A percentile compares a stretch with the other conserved stretches of the same genome.
phyloP scores from a whole-genome alignment of 1,140 invertebrate genomes.

The Drosophila suzukii region DNA sequence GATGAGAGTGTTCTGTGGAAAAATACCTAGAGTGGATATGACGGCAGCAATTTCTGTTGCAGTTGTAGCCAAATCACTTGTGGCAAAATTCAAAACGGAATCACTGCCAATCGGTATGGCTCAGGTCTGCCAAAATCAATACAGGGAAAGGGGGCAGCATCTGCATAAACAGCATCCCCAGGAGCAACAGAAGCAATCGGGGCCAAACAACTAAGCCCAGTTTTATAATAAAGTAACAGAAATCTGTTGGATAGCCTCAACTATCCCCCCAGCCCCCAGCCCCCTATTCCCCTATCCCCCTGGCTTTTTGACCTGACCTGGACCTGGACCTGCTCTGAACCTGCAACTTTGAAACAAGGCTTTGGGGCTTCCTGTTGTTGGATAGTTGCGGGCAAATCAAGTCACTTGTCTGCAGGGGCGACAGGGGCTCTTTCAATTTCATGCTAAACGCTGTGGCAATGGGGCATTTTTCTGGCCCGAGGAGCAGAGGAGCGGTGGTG shows the following conservation, averaged over 20 bases:
- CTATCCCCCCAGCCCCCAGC: not conserved
- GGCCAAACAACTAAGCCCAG: slow-evolving; percentile 67
- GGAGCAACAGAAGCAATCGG: slow-evolving; percentile 19
- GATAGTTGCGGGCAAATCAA: slow-evolving; percentile 54
- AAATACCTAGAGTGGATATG: slow-evolving; percentile 4
- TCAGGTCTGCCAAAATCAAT: slow-evolving; percentile 9
- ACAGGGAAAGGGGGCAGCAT: not conserved
- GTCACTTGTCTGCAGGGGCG: slow-evolving; percentile 41
- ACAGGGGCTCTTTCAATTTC: slow-evolving; percentile 47
- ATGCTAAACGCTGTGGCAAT: slow-evolving; percentile 55
- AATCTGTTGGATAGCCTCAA: slow-evolving; percentile 54
- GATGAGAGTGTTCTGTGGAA: slow-evolving; percentile 36
- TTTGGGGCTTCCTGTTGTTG: slow-evolving; percentile 42
- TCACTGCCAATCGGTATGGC: slow-evolving; percentile 19
- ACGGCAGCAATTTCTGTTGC: slow-evolving; percentile 5
- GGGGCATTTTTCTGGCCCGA: not conserved
- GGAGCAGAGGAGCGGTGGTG: not conserved
- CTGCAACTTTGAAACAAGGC: slow-evolving; percentile 49
- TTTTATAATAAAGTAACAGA: slow-evolving; percentile 81
- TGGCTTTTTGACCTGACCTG: slow-evolving; percentile 30
- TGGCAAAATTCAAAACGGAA: not conserved
- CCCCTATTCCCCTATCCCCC: not conserved
- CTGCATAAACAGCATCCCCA: slow-evolving; percentile 27
- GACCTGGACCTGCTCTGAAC: not conserved
- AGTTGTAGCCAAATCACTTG: not conserved